phyloP scores from a whole-genome alignment of 2,113 vertebrate genomes.

The Sinocyclocheilus anshuiensis region DNA sequence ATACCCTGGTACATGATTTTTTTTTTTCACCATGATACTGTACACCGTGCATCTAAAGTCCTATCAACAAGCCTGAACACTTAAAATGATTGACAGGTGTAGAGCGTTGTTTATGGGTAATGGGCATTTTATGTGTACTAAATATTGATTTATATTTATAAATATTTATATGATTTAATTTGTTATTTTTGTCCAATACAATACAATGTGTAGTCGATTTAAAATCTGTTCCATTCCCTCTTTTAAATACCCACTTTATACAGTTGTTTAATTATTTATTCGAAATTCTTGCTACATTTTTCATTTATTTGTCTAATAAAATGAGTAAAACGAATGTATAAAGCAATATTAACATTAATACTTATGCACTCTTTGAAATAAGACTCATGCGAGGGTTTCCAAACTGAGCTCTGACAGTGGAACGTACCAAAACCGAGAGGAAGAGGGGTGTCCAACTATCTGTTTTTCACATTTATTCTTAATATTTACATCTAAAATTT shows the following conservation, averaged over 20 bases:
- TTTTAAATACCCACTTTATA: neutral
- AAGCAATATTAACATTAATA: neutral
- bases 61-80: neutral
- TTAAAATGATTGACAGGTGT: neutral
- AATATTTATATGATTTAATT: neutral
- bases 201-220: neutral
- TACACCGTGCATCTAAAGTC: neutral
- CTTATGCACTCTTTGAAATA: neutral
- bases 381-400: constrained; percentile 30
- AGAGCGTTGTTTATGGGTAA: neutral
- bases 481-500: neutral
- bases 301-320: neutral
- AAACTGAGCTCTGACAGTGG: constrained; percentile 43
- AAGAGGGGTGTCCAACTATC: neutral
- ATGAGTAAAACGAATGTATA: neutral
- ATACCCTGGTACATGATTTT: too few species aligned
- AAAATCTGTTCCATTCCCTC: neutral
- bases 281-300: neutral
- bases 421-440: constrained; percentile 2
- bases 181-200: neutral
- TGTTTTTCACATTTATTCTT: neutral
- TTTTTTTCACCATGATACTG: too few species aligned
- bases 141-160: too few species aligned
- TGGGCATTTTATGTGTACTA: too few species aligned
- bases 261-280: neutral